These are phyloP conservation scores for Nasonovia ribisnigri DNA, from an alignment of 2,888 invertebrate species.

Conservation along the genomic window DNA sequence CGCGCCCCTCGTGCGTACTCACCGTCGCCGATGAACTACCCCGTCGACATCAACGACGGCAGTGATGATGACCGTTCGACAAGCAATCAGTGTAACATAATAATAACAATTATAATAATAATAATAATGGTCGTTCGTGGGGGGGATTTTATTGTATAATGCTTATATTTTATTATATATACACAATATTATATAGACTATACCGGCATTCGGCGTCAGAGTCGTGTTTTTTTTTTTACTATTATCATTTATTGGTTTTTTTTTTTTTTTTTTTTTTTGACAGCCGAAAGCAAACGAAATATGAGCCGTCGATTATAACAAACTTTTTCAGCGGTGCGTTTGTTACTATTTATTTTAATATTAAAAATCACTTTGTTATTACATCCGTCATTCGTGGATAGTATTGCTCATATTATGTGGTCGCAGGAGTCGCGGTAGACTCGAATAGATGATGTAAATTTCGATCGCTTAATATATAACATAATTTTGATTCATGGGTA, in stretches of 20 bases:
- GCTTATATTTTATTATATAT: not conserved
- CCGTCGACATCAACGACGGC: not conserved
- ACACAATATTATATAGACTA: not conserved
- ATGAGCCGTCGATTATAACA: not conserved
- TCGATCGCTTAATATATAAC: not conserved
- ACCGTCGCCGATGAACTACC: not conserved
- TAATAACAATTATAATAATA: not conserved
- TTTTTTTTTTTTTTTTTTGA: not conserved
- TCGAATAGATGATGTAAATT: not conserved
- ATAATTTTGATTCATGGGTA: not conserved
- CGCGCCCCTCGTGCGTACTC: not conserved
- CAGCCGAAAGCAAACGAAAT: not conserved
- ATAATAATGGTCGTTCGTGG: not conserved
- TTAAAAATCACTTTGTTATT: not conserved
- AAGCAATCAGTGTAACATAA: slow-evolving; percentile 8
- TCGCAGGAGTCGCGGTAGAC: not conserved
- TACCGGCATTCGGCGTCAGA: not conserved
- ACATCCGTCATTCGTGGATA: no score
- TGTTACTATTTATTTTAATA: not conserved
- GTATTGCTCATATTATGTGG: not conserved
- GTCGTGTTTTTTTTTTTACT: not conserved
- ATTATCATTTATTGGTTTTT: not conserved
- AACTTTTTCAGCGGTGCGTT: not conserved
- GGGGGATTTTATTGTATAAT: not conserved
- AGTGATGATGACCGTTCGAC: not conserved